Conservation (phyloP, 2,888 invertebrate genomes). For the Calliphora vomitoria region DNA sequence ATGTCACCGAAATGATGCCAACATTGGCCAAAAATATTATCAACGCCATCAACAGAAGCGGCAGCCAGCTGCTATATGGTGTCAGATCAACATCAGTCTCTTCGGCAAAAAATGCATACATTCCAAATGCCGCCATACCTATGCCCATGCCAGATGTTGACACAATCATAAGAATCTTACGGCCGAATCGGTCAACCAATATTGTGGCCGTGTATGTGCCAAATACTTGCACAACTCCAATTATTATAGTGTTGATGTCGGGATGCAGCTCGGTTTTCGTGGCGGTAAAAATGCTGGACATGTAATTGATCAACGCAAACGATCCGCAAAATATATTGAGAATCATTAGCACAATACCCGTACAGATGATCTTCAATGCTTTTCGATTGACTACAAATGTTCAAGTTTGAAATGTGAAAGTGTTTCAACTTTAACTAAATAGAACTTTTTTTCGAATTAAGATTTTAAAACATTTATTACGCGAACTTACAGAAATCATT, state of each 20-base stretch:
- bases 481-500: conserved; percentile 77
- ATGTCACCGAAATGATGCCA: conserved; percentile 81
- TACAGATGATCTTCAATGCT: conserved; percentile 77
- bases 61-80: conserved; percentile 78
- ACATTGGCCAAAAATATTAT: conserved; percentile 81
- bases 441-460: neutral
- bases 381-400: conserved; percentile 77
- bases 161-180: conserved; percentile 80
- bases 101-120: conserved; percentile 78
- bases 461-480: neutral
- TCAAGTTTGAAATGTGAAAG: neutral
- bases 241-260: conserved; percentile 81
- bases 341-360: conserved; percentile 77
- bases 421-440: neutral
- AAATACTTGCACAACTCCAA: conserved; percentile 81
- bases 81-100: conserved; percentile 75
- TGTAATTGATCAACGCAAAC: conserved; percentile 82
- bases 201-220: conserved; percentile 81
- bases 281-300: conserved; percentile 81
- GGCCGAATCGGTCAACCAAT: conserved; percentile 81
- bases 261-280: conserved; percentile 80
- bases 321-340: conserved; percentile 81
- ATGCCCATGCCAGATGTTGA: conserved; percentile 80
- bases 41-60: conserved; percentile 80
- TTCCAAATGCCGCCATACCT: conserved; percentile 79